Evolutionary conservation across 2,113 vertebrate genomes (phyloP), one percentile per base, ranked within the genome.

Genomic region (Eleginops maclovinus): DNA sequence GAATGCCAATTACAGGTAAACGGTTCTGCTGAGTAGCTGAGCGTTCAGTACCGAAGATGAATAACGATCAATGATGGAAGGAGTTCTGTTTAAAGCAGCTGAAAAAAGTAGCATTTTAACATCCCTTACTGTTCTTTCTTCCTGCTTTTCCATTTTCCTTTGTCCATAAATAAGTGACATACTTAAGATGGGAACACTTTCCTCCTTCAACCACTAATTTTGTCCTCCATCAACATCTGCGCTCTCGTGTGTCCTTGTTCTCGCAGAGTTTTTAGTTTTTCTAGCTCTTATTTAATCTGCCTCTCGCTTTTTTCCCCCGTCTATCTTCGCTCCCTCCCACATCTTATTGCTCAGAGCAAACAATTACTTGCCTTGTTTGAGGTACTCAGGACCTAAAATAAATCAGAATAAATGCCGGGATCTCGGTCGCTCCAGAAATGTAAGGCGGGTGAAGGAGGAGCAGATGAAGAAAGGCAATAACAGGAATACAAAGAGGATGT

Each of bases 351-450:
- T 88, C 69, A 58, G 83, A 85, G 81, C 86, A 83, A 92, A 89
- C 87, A 89, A 85, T 89, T 74, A 82, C 79, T 84, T 69, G 79
- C 66, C 77, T 83, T 86, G 83, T 88, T 88, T 81, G 80, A 88
- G 83, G 74, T 50, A 50, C 59, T 76, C 60, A 61, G 64, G 69
- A 79, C 84, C n/a, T 70, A 82, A 91, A 87, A 87, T 87, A 88
- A 79, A 87, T 83, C 69, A 69, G 66, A 81, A 81, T 79, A 84
- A 85, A 88, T 65, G 74, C 3, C 43, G 61, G 66, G 68, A 82
- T 88, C 69, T 76, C 22, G 64, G 51, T 73, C 58, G 65, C 59
- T 54, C 55, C 66, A 67, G 47, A 71, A 69, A 82, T 31, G 51
- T 65, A 54, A 71, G 53, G 69, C n/a, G 16, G 51, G 26, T 58